Conservation (phyloP, 23 tunicate genomes). For the Botrylloides violaceus region DNA sequence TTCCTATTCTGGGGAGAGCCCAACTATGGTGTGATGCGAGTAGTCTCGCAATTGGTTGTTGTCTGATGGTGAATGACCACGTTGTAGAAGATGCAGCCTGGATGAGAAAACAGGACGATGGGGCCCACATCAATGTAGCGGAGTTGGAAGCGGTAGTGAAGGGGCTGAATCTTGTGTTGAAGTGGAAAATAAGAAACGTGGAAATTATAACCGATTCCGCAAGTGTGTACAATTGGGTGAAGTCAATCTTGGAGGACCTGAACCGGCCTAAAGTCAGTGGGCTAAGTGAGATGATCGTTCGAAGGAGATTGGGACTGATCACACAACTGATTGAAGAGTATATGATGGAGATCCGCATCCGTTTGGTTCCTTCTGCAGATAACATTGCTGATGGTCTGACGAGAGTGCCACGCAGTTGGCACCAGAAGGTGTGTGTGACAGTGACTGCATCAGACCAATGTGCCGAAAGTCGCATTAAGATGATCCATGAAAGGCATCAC, state of each 20-base stretch:
- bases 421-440: neutral
- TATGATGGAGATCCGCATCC: neutral
- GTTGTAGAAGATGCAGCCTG: slow-evolving; percentile 29
- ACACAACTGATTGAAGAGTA: neutral
- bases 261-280: neutral
- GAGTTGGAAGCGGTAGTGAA: slow-evolving; percentile 28
- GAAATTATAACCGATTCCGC: slow-evolving; percentile 34
- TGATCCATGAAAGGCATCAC: too few species aligned
- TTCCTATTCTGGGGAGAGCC: neutral
- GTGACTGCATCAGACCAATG: neutral
- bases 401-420: neutral
- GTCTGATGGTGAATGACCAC: slow-evolving; percentile 7
- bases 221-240: slow-evolving; percentile 21
- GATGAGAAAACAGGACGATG: slow-evolving; percentile 26
- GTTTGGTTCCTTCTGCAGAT: neutral
- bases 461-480: too few species aligned
- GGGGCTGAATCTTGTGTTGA: slow-evolving; percentile 21
- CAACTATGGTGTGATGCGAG: slow-evolving; percentile 29
- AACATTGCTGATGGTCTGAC: neutral
- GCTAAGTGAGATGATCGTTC: neutral
- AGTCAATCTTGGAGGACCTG: slow-evolving; percentile 2
- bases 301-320: neutral
- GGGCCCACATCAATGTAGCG: slow-evolving; percentile 21
- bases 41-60: slow-evolving; percentile 8
- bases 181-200: slow-evolving; percentile 9